Conservation (phyloP, 2,113 vertebrate genomes). For the Oxyura jamaicensis region DNA sequence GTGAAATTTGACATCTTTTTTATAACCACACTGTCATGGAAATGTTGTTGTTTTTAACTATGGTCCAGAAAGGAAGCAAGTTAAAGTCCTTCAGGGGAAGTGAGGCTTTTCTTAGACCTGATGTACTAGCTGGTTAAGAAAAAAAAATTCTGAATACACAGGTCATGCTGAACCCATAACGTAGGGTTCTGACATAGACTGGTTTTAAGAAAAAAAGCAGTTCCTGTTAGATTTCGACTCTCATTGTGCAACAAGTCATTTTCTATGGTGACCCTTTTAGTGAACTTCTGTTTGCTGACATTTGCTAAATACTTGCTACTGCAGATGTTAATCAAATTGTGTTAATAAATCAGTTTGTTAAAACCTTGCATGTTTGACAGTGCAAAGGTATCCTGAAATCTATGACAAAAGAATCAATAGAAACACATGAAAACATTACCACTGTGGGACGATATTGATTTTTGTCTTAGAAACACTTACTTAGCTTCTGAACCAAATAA, state of each 20-base stretch:
- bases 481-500: conserved; percentile 30
- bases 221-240: background rate
- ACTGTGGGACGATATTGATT: conserved; percentile 63
- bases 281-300: conserved; percentile 41
- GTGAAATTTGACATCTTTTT: background rate
- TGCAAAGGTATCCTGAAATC: conserved; percentile 51
- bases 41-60: background rate
- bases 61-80: background rate
- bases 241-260: background rate
- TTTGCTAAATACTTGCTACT: conserved; percentile 55
- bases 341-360: conserved; percentile 60
- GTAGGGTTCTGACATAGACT: background rate
- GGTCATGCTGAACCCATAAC: background rate
- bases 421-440: conserved; percentile 48
- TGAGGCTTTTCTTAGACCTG: background rate
- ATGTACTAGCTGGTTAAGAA: background rate
- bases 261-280: background rate
- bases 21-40: background rate
- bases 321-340: conserved; percentile 31
- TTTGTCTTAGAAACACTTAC: conserved; percentile 53
- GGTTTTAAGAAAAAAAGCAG: background rate
- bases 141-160: rapidly evolving
- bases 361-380: conserved; percentile 39
- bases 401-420: conserved; percentile 60
- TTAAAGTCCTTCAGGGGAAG: background rate